Evolutionary conservation across 2,797 vertebrate genomes (phyloP), one percentile per base, ranked within the genome.

Genomic region (Hipposideros larvatus): DNA sequence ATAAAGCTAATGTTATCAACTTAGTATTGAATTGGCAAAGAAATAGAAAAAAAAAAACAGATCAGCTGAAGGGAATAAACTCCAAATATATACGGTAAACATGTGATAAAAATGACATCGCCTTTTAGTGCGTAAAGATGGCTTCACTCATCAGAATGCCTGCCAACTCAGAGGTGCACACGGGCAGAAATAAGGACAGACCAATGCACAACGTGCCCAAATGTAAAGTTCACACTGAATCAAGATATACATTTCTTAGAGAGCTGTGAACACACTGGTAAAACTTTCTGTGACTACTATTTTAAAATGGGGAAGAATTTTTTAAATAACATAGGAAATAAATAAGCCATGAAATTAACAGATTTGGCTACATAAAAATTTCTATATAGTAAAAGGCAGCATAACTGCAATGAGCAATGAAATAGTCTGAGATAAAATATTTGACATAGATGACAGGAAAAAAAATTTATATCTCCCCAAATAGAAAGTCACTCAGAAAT

Each of bases 221-320:
- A 82, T 0, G 15, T 0, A n/a, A 1, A 11, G 2, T 71, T 48
- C 34, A 5, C 5, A 28, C 0, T 5, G 63, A 77, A 59, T n/a
- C 21, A 71, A 65, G 18, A 19, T 2, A 18, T 2, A 7, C 15
- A 1, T 13, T 6, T 19, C 63, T 70, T 9, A 77, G 84, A 71
- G 61, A 78, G 21, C 18, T 57, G 26, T 10, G 18, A 59, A 14
- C 26, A 37, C 14, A n/a, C 7, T 68, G 34, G 86, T 31, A 37
- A 93, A 85, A 26, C 11, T n/a, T 43, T 24, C 21, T 16, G 15
- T 41, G 28, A n/a, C 46, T 48, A 13, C 86, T 85, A 70, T 24
- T 70, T 43, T 89, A 66, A 82, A 41, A 66, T 24, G 24, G 11
- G 7, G 6, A 46, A 73, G 48, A 90, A 57, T 46, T 89, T 91